Evolutionary conservation across 2,113 vertebrate genomes (phyloP), one percentile per base, ranked within the genome.

Genomic region (Verasper variegatus): DNA sequence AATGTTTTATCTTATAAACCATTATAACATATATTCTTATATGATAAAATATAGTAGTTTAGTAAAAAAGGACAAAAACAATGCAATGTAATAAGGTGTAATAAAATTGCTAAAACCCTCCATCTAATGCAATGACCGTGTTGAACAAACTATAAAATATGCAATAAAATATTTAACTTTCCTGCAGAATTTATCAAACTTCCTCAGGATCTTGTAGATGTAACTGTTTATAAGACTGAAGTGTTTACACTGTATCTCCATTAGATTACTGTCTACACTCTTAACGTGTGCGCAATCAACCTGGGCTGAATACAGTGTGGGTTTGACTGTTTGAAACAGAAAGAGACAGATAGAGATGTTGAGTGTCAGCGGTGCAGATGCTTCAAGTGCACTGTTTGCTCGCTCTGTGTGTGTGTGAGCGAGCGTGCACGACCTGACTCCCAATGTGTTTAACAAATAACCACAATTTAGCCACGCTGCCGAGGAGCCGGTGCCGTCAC

Each of bases 371-470:
- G 23, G 55, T 86, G 74, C 85, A 83, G 82, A 92, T 86, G 86
- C 83, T 88, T 81, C 61, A 52, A 82, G 83, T 76, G 27, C 58
- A 37, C 84, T 67, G 74, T 73, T 6, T 79, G 51, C 68, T 17
- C 26, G 5, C 47, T 9, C 47, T 62, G 74, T 70, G 62, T 52
- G 70, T 52, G 70, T 24, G 27, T 42, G 51, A 4, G 20, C 31
- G 74, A 10, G 68, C 55, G 49, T 47, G 81, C 92, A 84, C 94
- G 94, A 95, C 95, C 95, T n/a, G 95, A 97, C 95, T 95, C 95
- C 78, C 94, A 95, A 96, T 95, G 95, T 94, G 95, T 96, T 97
- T 96, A 97, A 97, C 96, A 97, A 98, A 98, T 96, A 97, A 96
- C 89, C 83, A 94, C 95, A 96, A 96, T 98, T 97, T 97, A 96